Evolutionary conservation across 2,797 vertebrate species (phyloP).

Genomic region (Sebastes reedi): DNA sequence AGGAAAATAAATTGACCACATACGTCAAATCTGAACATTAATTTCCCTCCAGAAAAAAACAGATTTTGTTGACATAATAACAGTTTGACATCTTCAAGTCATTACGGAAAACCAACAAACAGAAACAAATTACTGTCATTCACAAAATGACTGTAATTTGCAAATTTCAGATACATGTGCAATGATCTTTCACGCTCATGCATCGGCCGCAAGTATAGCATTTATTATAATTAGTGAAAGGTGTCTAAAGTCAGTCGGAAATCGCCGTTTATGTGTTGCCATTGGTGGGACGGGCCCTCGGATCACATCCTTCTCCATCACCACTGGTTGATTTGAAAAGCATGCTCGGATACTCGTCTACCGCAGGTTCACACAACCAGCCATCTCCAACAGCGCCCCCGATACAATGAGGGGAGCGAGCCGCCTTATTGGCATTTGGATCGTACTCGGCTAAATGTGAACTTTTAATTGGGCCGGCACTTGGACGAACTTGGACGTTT

Average conservation of each 20-base stretch:
- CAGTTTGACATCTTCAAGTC: neutral
- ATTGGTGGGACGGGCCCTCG: neutral
- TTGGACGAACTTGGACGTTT: neutral
- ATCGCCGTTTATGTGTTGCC: neutral
- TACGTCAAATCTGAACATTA: neutral
- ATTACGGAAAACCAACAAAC: neutral
- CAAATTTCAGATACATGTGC: neutral
- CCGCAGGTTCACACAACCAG: neutral
- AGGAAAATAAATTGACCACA: neutral
- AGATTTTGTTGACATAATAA: neutral
- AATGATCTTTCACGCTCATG: neutral
- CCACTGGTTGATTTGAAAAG: neutral
- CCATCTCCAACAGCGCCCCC: neutral
- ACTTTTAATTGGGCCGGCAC: neutral
- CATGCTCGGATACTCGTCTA: neutral
- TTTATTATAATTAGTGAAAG: neutral
- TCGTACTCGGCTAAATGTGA: neutral
- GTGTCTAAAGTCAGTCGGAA: neutral
- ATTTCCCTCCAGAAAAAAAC: neutral
- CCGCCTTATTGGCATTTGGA: neutral
- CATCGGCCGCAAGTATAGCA: neutral
- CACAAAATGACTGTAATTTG: neutral
- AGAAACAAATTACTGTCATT: neutral
- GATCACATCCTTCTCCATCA: neutral
- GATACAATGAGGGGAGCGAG: neutral